Evolutionary conservation across 2,113 vertebrate genomes (phyloP), one percentile per base, ranked within the genome.

Genomic region (Prolemur simus): DNA sequence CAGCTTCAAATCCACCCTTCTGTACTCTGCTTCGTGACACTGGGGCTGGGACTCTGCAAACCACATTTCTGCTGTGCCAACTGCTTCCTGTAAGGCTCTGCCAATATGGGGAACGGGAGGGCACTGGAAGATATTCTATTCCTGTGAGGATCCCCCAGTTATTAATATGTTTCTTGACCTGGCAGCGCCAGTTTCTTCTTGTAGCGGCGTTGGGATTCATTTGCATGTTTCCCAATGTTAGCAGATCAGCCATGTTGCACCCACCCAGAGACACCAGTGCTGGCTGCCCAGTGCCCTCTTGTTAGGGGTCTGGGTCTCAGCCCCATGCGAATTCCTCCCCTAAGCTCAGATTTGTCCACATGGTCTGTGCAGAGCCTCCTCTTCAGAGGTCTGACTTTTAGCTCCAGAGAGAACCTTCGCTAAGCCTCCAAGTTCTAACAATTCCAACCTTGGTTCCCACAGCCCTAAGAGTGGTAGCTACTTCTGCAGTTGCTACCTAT

Each of bases 341-440:
- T 84, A 42, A 80, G 54, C 47, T 87, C 39, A 23, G 83, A n/a
- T 32, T 73, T 63, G 14, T 42, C 0, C 11, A 52, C 12, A 39
- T 10, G 14, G 14, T 13, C 18, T 0, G 1, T 29, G 25, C 5
- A 15, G 34, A 0, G 4, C 25, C 52, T 76, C 8, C 21, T 78
- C n/a, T 34, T 60, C 32, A 69, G 42, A 64, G 58, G 21, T 82
- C 9, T 66, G 42, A 23, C 4, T 64, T 56, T 73, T 47, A 73
- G n/a, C 47, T 95, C 27, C 23, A n/a, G 11, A 64, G 9, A 29
- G 47, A 87, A 80, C 37, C 34, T 73, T 68, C n/a, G 88, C 20
- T 52, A 25, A 80, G n/a, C 21, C 56, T 64, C 20, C 52, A 52
- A 23, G 10, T 68, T 60, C 54, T 58, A 25, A 39, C n/a, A 23